A percentile compares a stretch with the other conserved stretches of the same genome.
These are phyloP conservation scores for Protosalanx chinensis DNA, from an alignment of 2,797 vertebrate species.

Conservation along the genomic window DNA sequence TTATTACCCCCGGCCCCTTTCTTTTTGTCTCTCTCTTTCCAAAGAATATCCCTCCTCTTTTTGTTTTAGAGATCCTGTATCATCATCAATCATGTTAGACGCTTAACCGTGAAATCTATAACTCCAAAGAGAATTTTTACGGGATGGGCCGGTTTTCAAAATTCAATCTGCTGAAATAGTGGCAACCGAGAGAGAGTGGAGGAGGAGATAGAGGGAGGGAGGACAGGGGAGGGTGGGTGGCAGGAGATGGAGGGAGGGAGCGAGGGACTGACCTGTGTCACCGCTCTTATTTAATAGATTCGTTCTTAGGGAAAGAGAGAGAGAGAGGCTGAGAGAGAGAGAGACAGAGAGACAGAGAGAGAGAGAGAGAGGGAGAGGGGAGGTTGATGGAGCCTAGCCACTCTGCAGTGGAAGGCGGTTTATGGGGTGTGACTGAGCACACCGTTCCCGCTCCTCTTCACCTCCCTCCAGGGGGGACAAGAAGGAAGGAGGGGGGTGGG, in stretches of 20 bases:
- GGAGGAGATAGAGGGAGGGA: background rate
- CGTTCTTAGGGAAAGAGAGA: constrained; percentile 10
- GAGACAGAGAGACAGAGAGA: constrained; percentile 11
- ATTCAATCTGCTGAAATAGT: constrained; percentile 21
- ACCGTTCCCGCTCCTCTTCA: constrained; percentile 10
- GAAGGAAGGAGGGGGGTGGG: background rate
- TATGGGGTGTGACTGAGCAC: constrained; percentile 7
- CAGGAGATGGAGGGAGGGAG: constrained; percentile 7
- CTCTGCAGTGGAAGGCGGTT: constrained; percentile 31
- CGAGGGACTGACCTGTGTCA: background rate
- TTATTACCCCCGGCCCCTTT: background rate
- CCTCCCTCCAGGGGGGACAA: constrained; percentile 7
- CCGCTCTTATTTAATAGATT: constrained; percentile 12
- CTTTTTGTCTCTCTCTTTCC: background rate
- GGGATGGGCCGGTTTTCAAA: background rate
- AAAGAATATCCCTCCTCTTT: background rate
- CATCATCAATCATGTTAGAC: constrained; percentile 26
- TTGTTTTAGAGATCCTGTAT: background rate
- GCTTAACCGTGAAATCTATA: constrained; percentile 28
- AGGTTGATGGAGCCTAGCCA: constrained; percentile 16
- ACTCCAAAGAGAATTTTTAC: constrained; percentile 10
- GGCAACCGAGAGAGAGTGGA: background rate
- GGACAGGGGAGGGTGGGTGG: background rate
- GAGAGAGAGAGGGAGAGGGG: constrained; percentile 14
- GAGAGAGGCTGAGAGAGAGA: constrained; percentile 17